These are phyloP conservation scores for Thaleichthys pacificus DNA, from an alignment of 2,797 vertebrate species.

Conservation along the genomic window DNA sequence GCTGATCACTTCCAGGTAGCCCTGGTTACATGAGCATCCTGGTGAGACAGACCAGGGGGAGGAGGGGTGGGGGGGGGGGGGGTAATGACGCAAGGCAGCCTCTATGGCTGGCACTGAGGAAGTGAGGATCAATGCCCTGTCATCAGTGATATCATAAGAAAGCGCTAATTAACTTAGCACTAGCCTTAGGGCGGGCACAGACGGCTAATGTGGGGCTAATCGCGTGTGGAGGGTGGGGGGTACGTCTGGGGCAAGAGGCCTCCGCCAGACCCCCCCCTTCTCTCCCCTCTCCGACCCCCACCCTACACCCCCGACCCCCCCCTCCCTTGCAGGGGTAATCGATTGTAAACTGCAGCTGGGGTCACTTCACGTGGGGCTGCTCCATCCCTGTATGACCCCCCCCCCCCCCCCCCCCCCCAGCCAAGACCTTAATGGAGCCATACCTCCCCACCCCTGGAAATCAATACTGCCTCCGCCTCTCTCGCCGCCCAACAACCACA, in stretches of 20 bases:
- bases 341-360: constrained; percentile 91
- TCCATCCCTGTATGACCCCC: constrained; percentile 83
- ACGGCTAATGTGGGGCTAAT: constrained; percentile 87
- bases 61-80: constrained; percentile 42
- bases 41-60: constrained; percentile 39
- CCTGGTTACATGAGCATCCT: constrained; percentile 44
- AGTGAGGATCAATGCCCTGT: constrained; percentile 79
- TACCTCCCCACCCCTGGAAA: constrained; percentile 85
- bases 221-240: constrained; percentile 66
- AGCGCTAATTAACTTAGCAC: constrained; percentile 83
- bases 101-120: constrained; percentile 71
- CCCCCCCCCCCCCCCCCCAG: constrained; percentile 67
- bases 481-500: constrained; percentile 56
- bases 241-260: constrained; percentile 77
- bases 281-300: constrained; percentile 25
- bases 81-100: constrained; percentile 36
- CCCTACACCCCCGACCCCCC: constrained; percentile 54
- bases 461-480: constrained; percentile 92
- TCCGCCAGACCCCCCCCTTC: constrained; percentile 84
- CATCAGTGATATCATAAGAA: constrained; percentile 80
- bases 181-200: constrained; percentile 83
- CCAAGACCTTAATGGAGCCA: constrained; percentile 94
- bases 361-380: constrained; percentile 79
- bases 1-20: constrained; percentile 67
- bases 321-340: constrained; percentile 86